Evolutionary conservation across 1,140 invertebrate genomes (phyloP).

Genomic region (Hylaeus volcanicus): DNA sequence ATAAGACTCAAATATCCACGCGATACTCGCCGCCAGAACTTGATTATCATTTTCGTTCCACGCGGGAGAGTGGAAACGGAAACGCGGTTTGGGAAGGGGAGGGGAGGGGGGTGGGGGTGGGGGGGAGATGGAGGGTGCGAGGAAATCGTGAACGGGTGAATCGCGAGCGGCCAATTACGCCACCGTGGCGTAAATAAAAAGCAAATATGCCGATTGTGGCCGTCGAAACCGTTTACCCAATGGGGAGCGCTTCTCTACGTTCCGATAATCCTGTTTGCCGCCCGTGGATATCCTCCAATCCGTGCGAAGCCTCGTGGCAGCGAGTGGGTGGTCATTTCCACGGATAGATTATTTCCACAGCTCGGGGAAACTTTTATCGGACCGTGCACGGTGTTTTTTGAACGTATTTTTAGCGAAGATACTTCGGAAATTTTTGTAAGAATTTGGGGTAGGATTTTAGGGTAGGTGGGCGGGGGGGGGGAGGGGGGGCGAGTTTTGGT

Average conservation of each 20-base stretch:
- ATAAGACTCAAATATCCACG: slow-evolving; percentile 21
- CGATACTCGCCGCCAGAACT: background rate
- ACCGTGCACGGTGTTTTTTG: background rate
- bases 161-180: slow-evolving; percentile 43
- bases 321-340: background rate
- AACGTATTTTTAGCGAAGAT: background rate
- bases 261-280: slow-evolving; percentile 64
- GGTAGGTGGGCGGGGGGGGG: no score
- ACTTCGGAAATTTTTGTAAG: no score
- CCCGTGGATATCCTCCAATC: slow-evolving; percentile 12
- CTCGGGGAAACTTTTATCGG: background rate
- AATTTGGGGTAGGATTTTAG: no score
- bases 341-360: background rate
- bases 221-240: slow-evolving; percentile 52
- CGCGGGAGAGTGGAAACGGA: background rate
- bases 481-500: no score
- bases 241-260: slow-evolving; percentile 45
- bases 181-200: slow-evolving; percentile 54
- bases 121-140: no score
- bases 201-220: slow-evolving; percentile 57
- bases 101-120: no score
- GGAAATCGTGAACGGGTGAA: slow-evolving; percentile 1
- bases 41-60: slow-evolving; percentile 9
- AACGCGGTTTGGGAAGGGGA: background rate
- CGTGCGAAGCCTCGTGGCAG: no score